phyloP scores from a whole-genome alignment of 2,797 vertebrate genomes.

The Myotis planiceps region DNA sequence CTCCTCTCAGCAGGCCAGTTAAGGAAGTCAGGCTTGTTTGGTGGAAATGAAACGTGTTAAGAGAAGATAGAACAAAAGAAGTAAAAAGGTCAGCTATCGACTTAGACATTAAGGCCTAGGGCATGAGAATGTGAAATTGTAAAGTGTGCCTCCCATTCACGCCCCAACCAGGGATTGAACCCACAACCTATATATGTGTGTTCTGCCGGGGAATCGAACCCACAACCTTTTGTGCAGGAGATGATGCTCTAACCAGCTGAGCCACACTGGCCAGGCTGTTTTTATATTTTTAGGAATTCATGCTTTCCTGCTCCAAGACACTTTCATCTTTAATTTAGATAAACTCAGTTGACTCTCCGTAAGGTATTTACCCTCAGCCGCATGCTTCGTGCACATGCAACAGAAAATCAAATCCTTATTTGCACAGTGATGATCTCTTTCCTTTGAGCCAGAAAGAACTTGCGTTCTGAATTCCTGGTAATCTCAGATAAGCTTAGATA shows the following conservation, averaged over 20 bases:
- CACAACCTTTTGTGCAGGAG: too few species aligned
- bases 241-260: too few species aligned
- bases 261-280: too few species aligned
- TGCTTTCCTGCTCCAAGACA: neutral
- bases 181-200: too few species aligned
- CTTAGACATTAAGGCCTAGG: neutral
- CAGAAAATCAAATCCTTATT: constrained; percentile 33
- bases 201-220: too few species aligned
- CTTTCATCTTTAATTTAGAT: neutral
- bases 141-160: neutral
- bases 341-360: neutral
- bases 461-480: neutral
- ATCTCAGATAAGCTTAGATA: neutral
- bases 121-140: neutral
- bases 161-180: too few species aligned
- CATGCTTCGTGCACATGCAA: neutral
- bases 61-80: neutral
- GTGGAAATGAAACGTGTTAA: neutral
- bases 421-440: neutral
- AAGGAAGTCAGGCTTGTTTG: neutral
- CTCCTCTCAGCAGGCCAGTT: neutral
- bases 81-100: neutral
- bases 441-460: neutral
- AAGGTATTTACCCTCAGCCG: neutral
- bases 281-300: neutral